These are phyloP conservation scores for Desmodus rotundus DNA, from an alignment of 2,113 vertebrate species.

Conservation along the genomic window DNA sequence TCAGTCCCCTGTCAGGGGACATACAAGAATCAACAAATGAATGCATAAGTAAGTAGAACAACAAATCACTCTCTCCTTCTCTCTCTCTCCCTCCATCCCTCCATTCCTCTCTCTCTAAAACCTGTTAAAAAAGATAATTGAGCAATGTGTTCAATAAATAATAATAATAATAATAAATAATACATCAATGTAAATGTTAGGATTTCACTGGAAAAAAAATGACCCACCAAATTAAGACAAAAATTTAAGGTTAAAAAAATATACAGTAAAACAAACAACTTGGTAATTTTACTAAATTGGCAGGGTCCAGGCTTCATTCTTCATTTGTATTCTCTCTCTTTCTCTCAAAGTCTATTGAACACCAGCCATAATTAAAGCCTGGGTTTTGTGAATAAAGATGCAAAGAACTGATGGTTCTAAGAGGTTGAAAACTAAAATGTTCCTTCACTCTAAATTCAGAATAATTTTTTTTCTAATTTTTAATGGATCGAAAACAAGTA, in stretches of 20 bases:
- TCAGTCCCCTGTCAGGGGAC: too few relatives aligned
- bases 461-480: neutral
- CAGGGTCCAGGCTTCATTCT: neutral
- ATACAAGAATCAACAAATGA: too few relatives aligned
- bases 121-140: too few relatives aligned
- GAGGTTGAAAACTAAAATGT: neutral
- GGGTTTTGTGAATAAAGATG: neutral
- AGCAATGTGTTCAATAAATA: too few relatives aligned
- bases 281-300: neutral
- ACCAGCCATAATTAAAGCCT: neutral
- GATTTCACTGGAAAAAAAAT: neutral
- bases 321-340: neutral
- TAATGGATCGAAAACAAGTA: neutral
- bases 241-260: neutral
- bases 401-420: neutral
- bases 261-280: neutral
- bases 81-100: too few relatives aligned
- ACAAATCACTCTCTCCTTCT: too few relatives aligned
- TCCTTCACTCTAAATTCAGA: neutral
- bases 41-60: too few relatives aligned
- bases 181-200: neutral
- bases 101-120: too few relatives aligned
- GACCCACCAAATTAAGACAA: neutral
- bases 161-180: too few relatives aligned
- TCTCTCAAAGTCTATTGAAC: neutral